Percentiles rank a stretch among this genome's conserved stretches.
Evolutionary conservation across 1,140 invertebrate species (phyloP).

Genomic region (Holcopasites calliopsidis): DNA sequence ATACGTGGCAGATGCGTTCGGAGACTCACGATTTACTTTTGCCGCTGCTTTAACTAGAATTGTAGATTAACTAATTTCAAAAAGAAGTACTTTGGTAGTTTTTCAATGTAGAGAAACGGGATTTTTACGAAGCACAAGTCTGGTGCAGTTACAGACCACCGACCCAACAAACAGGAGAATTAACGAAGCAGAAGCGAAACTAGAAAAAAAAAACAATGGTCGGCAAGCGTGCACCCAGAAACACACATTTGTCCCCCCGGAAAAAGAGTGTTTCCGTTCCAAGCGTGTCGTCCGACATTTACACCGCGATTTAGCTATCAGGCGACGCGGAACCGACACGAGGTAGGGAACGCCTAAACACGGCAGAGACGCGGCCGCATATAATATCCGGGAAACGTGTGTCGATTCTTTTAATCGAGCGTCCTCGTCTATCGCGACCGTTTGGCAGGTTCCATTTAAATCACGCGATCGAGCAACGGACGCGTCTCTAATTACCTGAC

Average conservation of each 20-base stretch:
- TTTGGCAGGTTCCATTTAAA: slow-evolving; percentile 57
- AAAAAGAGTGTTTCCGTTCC: not conserved
- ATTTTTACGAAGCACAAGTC: no score
- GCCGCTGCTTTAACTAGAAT: no score
- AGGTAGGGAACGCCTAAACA: not conserved
- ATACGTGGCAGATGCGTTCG: no score
- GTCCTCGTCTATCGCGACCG: slow-evolving; percentile 16
- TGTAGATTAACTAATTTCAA: no score
- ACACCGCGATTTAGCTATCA: not conserved
- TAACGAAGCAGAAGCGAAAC: no score
- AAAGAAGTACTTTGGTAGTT: no score
- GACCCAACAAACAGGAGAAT: no score
- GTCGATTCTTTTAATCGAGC: slow-evolving; percentile 46
- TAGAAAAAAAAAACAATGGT: no score
- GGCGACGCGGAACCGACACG: not conserved
- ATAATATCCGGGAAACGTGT: not conserved
- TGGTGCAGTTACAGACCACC: no score
- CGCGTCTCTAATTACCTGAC: slow-evolving; percentile 48
- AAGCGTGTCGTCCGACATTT: not conserved
- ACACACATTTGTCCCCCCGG: not conserved
- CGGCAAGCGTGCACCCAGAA: no score
- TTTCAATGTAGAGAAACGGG: no score
- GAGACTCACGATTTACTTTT: no score
- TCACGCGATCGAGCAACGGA: slow-evolving; percentile 42
- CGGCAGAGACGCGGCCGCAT: not conserved